Evolutionary conservation across 2,113 vertebrate genomes (phyloP).

Genomic region (Nannobrachium achirus): DNA sequence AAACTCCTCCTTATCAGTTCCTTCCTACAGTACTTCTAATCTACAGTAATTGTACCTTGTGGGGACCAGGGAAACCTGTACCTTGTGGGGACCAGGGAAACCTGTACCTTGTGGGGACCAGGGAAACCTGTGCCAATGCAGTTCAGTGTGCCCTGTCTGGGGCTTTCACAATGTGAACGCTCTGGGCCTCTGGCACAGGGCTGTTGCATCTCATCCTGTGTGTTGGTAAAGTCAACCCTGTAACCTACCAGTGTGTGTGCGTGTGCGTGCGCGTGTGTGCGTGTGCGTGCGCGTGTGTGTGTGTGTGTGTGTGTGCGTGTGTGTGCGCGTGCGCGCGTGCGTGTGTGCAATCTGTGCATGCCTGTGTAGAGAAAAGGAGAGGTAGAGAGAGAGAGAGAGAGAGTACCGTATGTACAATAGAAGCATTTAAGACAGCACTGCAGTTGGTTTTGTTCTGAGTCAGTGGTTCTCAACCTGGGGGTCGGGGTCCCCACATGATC

Average conservation of each 20-base stretch:
- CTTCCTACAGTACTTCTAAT: neutral
- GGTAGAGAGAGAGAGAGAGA: neutral
- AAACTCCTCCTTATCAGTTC: too few species aligned
- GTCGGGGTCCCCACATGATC: too few species aligned
- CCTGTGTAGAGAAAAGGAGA: neutral
- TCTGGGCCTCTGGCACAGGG: neutral
- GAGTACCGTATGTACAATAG: too few species aligned
- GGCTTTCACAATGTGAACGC: too few species aligned
- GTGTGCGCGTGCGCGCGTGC: neutral
- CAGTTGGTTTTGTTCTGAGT: neutral
- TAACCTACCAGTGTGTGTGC: slow-evolving; percentile 41
- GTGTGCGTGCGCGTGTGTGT: neutral
- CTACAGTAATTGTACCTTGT: too few species aligned
- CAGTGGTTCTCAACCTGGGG: too few species aligned
- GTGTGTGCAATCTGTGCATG: slow-evolving; percentile 5
- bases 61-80: too few species aligned
- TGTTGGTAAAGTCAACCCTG: slow-evolving; percentile 37
- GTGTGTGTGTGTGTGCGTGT: slow-evolving; percentile 4
- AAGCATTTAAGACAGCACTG: slow-evolving; percentile 26
- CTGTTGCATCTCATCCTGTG: slow-evolving; percentile 35
- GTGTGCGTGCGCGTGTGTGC: slow-evolving; percentile 22
- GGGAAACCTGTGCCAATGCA: slow-evolving; percentile 17
- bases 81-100: too few species aligned
- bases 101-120: slow-evolving; percentile 24
- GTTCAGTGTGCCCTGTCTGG: slow-evolving; percentile 17